Base-by-base conservation (phyloP, 2,888 invertebrate species). In the Lymantria dispar region DNA sequence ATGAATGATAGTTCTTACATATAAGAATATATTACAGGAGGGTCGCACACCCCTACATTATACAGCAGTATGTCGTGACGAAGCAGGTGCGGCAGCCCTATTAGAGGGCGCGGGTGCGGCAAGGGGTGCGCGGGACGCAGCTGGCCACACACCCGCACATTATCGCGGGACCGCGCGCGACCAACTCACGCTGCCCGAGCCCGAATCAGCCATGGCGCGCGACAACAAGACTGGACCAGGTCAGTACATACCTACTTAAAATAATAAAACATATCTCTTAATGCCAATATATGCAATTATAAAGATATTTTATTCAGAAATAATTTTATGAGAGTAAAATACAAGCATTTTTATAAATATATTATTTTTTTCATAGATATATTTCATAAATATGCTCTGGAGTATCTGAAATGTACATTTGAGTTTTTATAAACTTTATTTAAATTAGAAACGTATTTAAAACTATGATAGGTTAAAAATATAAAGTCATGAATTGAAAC, bases 31-130 rank as follows among this genome's bases (percentile, higher is more conserved):
- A 10, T 5, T 22, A 30, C 41, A 90, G 87, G 87, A 83, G 65
- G 91, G 91, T 44, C 87, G 91, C 51, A 97, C 96, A 0, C 95
- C 98, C 0, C 85, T 98, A 67, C 98, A 98, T 90, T 98, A 97
- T 87, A 95, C 96, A 2, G 96, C 96, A 0, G 93, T 94, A 47
- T 91, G 94, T 51, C 95, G 95, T 76, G 96, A 96, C 76, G 94
- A 94, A 61, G 94, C 94, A 57, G 89, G 93, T 56, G 94, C 95
- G 85, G 96, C 95, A 74, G 93, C 95, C 73, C 92, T 96, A 72
- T 92, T 98, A 53, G 93, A 96, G 55, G 94, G 95, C 65, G 94
- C 95, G 68, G 98, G 98, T 15, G 97, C 97, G 51, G 95, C 96
- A 78, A 95, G 96, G 78, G 95, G 94, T 58, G 94, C 94, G 68